Percentiles rank a stretch among this genome's conserved stretches.
Conservation (phyloP, 2,888 invertebrate genomes). For the Xestia ashworthii region DNA sequence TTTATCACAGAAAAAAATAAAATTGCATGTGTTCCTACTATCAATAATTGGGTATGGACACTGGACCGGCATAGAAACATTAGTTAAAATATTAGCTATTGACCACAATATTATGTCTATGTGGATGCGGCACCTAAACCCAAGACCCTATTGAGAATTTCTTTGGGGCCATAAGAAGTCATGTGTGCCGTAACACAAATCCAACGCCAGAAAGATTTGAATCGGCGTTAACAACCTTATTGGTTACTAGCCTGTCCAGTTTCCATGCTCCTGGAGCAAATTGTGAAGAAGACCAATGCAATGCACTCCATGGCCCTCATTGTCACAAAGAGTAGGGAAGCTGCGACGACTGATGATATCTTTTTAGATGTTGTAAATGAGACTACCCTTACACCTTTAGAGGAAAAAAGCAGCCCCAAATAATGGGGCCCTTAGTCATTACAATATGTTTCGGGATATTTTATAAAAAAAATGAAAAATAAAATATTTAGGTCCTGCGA, state of each 20-base stretch:
- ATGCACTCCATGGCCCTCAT: conserved; percentile 18
- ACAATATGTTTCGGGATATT: conserved; percentile 16
- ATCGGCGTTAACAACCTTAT: conserved; percentile 28
- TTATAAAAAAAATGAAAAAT: not conserved
- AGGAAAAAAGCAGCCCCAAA: conserved; percentile 8
- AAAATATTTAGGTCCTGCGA: conserved; percentile 18
- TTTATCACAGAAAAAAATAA: conserved; percentile 4
- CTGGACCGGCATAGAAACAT: conserved; percentile 19
- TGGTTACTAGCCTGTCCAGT: conserved; percentile 45
- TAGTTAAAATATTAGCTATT: conserved; percentile 15
- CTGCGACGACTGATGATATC: conserved; percentile 15
- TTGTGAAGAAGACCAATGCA: conserved; percentile 48
- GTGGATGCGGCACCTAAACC: conserved; percentile 38
- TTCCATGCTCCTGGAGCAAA: conserved; percentile 46
- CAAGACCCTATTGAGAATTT: conserved; percentile 46
- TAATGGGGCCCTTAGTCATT: conserved; percentile 9
- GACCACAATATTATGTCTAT: conserved; percentile 22
- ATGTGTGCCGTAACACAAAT: conserved; percentile 32
- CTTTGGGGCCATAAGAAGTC: conserved; percentile 36
- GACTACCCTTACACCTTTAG: conserved; percentile 17
- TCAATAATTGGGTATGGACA: conserved; percentile 31
- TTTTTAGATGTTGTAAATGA: conserved; percentile 10
- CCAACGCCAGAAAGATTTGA: conserved; percentile 29
- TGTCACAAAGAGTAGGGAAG: not conserved
- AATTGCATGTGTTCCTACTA: not conserved